Base-by-base conservation (phyloP, 2,888 invertebrate species). In the Ellobium chinense region DNA sequence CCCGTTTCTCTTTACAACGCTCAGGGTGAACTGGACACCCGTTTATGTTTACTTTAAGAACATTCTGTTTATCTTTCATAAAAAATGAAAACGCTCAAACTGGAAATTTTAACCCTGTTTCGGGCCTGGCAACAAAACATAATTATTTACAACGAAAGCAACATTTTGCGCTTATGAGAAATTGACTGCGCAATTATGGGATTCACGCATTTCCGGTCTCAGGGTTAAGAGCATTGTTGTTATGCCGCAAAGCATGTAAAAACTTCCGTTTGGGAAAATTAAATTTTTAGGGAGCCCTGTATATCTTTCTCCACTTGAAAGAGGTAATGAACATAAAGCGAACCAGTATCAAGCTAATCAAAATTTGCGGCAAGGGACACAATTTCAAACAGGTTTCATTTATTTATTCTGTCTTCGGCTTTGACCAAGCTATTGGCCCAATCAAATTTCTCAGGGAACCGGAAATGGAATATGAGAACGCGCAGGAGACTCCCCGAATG, bases 381-480 rank as follows among this genome's bases (percentile, higher is more conserved):
- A 60, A 37, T 69, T 77, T 77, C 39, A 77, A 68, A 7, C 69
- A 77, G 29, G 36, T 60, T 60, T 69, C 68, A 27, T 58, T 36
- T 77, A 60, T 77, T 77, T 77, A 27, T 31, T 31, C 36, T 54
- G 60, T 31, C 29, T 39, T 31, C 66, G 7, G 37, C 77, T 60
- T 60, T 69, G 31, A 60, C 68, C 24, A 60, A 69, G 46, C n/a
- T 76, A 77, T 77, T 77, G 77, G 69, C 77, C 37, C 37, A 77
- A 77, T 77, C 77, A 77, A 27, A 60, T 77, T 60, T 69, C 77
- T 58, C 5, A 24, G 34, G 29, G 69, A 77, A 69, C 77, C 77
- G 77, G 77, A 77, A 77, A 77, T 77, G 77, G 68, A 77, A 77
- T 58, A 68, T 77, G 77, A 77, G 77, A 77, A 60, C 14, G 68